Conservation (phyloP, 2,888 invertebrate species). For the Mycalesis mineus region DNA sequence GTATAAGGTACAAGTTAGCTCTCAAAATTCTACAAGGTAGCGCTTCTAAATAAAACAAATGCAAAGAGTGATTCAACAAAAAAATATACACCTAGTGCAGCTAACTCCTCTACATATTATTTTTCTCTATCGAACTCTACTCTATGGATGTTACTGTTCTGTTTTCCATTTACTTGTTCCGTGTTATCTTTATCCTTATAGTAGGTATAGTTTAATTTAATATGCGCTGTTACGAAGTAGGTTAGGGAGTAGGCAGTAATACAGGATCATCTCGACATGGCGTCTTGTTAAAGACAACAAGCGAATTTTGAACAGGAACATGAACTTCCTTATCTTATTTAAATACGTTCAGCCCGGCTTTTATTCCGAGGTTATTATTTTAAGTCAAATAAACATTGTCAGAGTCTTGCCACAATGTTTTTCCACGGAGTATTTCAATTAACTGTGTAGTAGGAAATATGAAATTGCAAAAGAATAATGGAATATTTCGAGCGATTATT, state of each 20-base stretch:
- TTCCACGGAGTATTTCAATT: neutral
- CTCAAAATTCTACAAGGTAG: too few relatives aligned
- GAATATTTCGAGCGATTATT: too few relatives aligned
- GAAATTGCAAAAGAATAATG: too few relatives aligned
- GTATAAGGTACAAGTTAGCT: too few relatives aligned
- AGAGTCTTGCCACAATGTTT: neutral
- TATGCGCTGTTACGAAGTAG: constrained; percentile 54
- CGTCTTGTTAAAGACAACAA: constrained; percentile 18
- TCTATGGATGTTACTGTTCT: constrained; percentile 29
- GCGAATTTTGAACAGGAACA: constrained; percentile 13
- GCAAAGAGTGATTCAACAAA: too few relatives aligned
- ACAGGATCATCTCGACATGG: constrained; percentile 31
- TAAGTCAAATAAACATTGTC: neutral
- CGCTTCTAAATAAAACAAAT: too few relatives aligned
- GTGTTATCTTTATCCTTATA: constrained; percentile 60
- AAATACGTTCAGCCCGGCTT: constrained; percentile 3
- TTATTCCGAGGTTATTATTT: neutral
- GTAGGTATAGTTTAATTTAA: constrained; percentile 60
- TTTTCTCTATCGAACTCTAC: neutral
- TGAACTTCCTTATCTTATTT: constrained; percentile 3
- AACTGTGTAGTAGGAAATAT: too few relatives aligned
- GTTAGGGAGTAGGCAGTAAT: constrained; percentile 44
- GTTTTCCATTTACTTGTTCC: constrained; percentile 52
- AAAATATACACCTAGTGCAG: neutral
- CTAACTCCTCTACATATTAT: neutral